A percentile compares a stretch with the other conserved stretches of the same genome.
These are phyloP conservation scores for Eurytoma adleriae DNA, from an alignment of 2,888 invertebrate species.

Conservation along the genomic window DNA sequence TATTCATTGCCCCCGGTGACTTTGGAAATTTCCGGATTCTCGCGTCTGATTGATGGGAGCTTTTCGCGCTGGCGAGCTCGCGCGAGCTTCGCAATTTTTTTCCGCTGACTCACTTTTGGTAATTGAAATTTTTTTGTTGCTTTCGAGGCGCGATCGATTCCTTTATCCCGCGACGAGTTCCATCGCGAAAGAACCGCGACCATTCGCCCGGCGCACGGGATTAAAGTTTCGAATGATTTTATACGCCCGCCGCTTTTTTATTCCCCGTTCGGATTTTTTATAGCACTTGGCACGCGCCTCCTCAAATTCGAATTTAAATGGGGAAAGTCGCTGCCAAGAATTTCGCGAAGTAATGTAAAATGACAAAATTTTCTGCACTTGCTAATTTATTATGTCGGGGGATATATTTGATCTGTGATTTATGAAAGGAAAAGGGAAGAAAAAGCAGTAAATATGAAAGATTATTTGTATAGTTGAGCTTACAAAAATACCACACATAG, in stretches of 20 bases:
- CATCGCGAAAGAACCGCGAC: no score
- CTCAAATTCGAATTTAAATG: constrained; percentile 20
- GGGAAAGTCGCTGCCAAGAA: constrained; percentile 21
- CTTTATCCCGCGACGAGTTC: neutral
- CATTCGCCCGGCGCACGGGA: neutral
- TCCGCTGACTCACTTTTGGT: constrained; percentile 21
- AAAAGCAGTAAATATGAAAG: no score
- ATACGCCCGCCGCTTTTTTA: neutral
- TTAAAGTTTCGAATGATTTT: neutral
- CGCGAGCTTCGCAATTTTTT: constrained; percentile 1
- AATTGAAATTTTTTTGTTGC: constrained; percentile 22
- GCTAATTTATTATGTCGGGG: no score
- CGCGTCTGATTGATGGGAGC: constrained; percentile 24
- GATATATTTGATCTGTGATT: no score
- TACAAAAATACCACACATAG: no score
- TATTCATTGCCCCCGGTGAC: constrained; percentile 25
- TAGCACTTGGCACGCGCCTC: constrained; percentile 10
- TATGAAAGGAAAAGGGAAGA: no score
- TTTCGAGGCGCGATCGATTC: constrained; percentile 9
- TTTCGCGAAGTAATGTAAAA: neutral
- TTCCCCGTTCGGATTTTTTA: neutral
- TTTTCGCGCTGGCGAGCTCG: neutral
- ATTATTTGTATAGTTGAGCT: no score
- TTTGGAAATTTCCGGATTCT: constrained; percentile 23
- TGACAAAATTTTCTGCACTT: no score